Percentiles rank a stretch among this genome's conserved stretches.
phyloP scores from a whole-genome alignment of 2,797 vertebrate species.

The Chloroceryle amazona region DNA sequence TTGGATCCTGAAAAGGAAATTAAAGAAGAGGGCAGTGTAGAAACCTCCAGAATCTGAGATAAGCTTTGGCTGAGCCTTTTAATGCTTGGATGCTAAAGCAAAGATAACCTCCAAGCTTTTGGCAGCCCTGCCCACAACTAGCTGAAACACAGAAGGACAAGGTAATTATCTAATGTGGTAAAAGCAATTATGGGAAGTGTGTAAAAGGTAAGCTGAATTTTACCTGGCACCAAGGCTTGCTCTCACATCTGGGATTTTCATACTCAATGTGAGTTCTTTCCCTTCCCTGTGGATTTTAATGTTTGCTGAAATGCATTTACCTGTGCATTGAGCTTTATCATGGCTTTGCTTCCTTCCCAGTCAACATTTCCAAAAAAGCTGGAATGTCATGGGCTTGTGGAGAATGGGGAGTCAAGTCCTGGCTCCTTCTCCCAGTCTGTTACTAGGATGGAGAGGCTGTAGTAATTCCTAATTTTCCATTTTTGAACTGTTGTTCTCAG shows the following conservation, averaged over 20 bases:
- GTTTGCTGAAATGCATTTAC: background rate
- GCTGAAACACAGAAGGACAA: slow-evolving; percentile 64
- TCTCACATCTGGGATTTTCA: slow-evolving; percentile 26
- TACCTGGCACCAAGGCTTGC: slow-evolving; percentile 11
- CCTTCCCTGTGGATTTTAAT: background rate
- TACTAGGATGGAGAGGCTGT: background rate
- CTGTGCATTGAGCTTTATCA: background rate
- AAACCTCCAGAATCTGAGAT: slow-evolving; percentile 61
- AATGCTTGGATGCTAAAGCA: slow-evolving; percentile 37
- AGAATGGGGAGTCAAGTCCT: background rate
- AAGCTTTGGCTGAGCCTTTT: slow-evolving; percentile 59
- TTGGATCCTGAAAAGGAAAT: background rate
- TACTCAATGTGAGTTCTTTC: background rate
- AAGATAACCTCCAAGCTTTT: slow-evolving; percentile 61
- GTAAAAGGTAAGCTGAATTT: slow-evolving; percentile 61
- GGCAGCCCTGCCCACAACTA: slow-evolving; percentile 48
- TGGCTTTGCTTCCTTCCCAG: background rate
- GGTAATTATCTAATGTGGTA: slow-evolving; percentile 63
- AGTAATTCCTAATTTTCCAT: background rate
- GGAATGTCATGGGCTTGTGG: background rate
- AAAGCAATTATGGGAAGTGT: slow-evolving; percentile 62
- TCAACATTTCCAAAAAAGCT: background rate
- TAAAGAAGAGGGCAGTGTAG: background rate
- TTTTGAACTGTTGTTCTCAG: background rate
- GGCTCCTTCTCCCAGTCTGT: background rate